Evolutionary conservation across 2,888 invertebrate species (phyloP).

Genomic region (Pyrrhia umbra): DNA sequence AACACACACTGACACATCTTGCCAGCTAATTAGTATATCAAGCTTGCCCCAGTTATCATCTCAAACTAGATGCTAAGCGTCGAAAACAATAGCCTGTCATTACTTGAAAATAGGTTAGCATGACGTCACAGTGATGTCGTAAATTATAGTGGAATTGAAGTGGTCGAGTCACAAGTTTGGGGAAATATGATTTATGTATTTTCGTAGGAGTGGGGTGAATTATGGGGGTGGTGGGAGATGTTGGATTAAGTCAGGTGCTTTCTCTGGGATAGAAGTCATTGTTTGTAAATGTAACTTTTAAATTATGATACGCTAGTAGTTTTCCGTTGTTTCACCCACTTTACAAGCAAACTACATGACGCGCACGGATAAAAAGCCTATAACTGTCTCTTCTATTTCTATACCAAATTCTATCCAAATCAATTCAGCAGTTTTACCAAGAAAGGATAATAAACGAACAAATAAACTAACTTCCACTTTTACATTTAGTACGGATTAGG

Average conservation of each 20-base stretch:
- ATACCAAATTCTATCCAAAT: no score
- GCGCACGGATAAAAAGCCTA: no score
- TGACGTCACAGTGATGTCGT: conserved; percentile 44
- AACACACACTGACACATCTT: conserved; percentile 35
- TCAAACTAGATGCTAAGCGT: conserved; percentile 60
- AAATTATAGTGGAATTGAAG: conserved; percentile 53
- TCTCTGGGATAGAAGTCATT: neutral
- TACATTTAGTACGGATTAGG: no score
- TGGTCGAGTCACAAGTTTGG: conserved; percentile 34
- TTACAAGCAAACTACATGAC: no score
- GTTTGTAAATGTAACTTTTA: neutral
- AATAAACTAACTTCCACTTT: no score
- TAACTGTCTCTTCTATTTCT: no score
- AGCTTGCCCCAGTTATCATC: conserved; percentile 56
- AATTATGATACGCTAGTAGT: neutral
- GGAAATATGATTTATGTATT: conserved; percentile 53
- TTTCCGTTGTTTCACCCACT: no score
- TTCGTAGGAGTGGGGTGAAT: conserved; percentile 27
- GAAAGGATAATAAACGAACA: no score
- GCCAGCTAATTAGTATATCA: conserved; percentile 57
- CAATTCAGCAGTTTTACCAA: no score
- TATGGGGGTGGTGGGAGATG: conserved; percentile 11
- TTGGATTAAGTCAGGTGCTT: conserved; percentile 19
- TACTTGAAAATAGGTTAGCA: conserved; percentile 62
- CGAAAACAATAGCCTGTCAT: conserved; percentile 46